Base-by-base conservation (phyloP, 2,888 invertebrate species). In the Elmis aenea region DNA sequence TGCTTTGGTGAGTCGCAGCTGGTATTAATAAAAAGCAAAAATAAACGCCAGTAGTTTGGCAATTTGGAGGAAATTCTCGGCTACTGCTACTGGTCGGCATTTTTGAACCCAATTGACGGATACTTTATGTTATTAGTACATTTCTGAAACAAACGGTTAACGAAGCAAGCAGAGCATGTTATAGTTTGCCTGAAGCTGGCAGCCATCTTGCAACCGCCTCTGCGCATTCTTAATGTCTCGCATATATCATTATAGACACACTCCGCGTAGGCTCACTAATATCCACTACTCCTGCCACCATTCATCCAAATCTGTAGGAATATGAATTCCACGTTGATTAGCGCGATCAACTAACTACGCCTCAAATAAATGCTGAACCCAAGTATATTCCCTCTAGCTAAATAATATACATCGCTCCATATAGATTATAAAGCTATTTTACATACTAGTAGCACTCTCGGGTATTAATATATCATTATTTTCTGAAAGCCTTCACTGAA, bases 211-310 rank as follows among this genome's bases (percentile, higher is more conserved):
- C 58, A 51, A 58, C 63, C 62, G 60, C 61, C 62, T 61, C 61
- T 61, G 59, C 58, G 57, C 58, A 59, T 61, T 58, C 59, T 60
- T 59, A 60, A 54, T 54, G 48, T 48, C 50, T 45, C 45, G 46
- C 53, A 56, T 68, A 62, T 62, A 72, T 73, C 68, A 74, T 61
- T 61, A 74, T 60, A 61, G 72, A 72, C 46, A 72, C 70, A 61
- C 58, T 61, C 52, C 57, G 62, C 57, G 60, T 61, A 59, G 61
- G 62, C 53, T 52, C 54, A 57, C 56, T 61, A 62, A 59, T 59
- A 59, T 61, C 48, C 50, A 41, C 46, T 48, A 50, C 52, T 51
- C 51, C 51, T 55, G 54, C 57, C 58, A 56, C 52, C 38, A 55
- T 58, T 46, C 43, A 29, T 35, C 42, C 38, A 28, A 29, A 31